Evolutionary conservation across 2,888 invertebrate species (phyloP).

Genomic region (Pogonocherus hispidulus): DNA sequence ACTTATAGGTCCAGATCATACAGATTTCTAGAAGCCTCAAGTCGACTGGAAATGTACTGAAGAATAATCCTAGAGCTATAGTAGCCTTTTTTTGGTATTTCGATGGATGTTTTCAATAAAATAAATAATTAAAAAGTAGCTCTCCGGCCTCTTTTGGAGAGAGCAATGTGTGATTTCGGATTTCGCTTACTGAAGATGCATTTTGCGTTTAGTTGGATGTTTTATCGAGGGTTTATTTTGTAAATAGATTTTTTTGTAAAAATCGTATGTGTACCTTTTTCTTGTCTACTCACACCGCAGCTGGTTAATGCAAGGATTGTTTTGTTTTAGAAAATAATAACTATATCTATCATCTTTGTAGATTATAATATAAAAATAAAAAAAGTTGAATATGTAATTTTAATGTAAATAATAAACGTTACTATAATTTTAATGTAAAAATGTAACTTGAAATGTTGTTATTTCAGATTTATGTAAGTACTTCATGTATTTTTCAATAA

Average conservation of each 20-base stretch:
- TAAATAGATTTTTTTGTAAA: constrained; percentile 22
- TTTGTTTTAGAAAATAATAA: constrained; percentile 25
- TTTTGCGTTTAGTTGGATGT: constrained; percentile 31
- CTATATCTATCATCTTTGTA: constrained; percentile 18
- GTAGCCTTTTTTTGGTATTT: constrained; percentile 24
- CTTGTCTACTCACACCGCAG: constrained; percentile 19
- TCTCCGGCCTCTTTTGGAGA: constrained; percentile 35
- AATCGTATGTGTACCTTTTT: constrained; percentile 20
- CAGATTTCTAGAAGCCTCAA: constrained; percentile 70
- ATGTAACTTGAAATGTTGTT: constrained; percentile 31
- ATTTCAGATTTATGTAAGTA: constrained; percentile 28
- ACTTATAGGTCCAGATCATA: constrained; percentile 75
- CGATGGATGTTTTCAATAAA: constrained; percentile 30
- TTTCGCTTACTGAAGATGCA: constrained; percentile 45
- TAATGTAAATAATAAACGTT: constrained; percentile 33
- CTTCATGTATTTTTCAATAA: constrained; percentile 41
- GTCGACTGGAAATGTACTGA: constrained; percentile 22
- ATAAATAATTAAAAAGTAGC: constrained; percentile 7
- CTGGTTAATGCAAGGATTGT: constrained; percentile 27
- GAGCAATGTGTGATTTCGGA: constrained; percentile 43
- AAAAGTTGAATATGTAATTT: constrained; percentile 8
- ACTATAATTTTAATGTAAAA: constrained; percentile 32
- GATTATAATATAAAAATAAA: constrained; percentile 11
- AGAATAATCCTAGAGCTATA: constrained; percentile 32
- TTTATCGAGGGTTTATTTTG: constrained; percentile 13